Percentiles rank a stretch among this genome's conserved stretches.
Conservation (phyloP, 2,888 invertebrate genomes). For the Drosophila recens region DNA sequence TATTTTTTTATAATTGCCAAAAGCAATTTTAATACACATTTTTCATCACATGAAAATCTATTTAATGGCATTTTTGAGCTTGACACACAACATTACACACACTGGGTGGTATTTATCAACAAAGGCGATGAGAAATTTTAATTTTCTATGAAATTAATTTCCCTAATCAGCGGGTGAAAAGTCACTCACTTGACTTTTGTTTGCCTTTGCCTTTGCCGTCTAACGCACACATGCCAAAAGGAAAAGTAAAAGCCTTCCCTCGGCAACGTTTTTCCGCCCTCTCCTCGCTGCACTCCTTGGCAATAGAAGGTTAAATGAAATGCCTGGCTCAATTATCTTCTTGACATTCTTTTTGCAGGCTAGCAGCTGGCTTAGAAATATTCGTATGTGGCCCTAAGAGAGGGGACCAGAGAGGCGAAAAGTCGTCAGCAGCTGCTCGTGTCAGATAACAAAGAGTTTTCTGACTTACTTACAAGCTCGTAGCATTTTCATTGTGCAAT, state of each 20-base stretch:
- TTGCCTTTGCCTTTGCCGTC: constrained; percentile 47
- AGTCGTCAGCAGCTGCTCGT: constrained; percentile 63
- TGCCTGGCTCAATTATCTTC: constrained; percentile 72
- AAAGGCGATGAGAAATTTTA: constrained; percentile 38
- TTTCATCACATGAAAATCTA: neutral
- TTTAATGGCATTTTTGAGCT: constrained; percentile 7
- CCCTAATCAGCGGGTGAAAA: constrained; percentile 67
- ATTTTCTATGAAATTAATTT: constrained; percentile 76
- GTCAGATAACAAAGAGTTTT: constrained; percentile 74
- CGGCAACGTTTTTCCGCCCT: neutral
- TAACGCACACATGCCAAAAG: constrained; percentile 47
- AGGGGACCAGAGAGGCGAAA: constrained; percentile 10
- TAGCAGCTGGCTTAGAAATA: constrained; percentile 58
- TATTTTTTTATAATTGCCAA: neutral
- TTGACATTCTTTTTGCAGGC: constrained; percentile 66
- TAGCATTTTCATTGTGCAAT: constrained; percentile 53
- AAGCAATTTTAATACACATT: neutral
- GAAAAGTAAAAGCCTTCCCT: neutral
- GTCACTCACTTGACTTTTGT: constrained; percentile 71
- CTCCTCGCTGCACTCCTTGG: constrained; percentile 2
- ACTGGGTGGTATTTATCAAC: constrained; percentile 29
- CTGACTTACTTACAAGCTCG: constrained; percentile 45
- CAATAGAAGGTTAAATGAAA: constrained; percentile 54
- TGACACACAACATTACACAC: neutral
- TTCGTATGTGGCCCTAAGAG: constrained; percentile 41